Evolutionary conservation across 1,140 invertebrate species (phyloP).

Genomic region (Cydia strobilella): DNA sequence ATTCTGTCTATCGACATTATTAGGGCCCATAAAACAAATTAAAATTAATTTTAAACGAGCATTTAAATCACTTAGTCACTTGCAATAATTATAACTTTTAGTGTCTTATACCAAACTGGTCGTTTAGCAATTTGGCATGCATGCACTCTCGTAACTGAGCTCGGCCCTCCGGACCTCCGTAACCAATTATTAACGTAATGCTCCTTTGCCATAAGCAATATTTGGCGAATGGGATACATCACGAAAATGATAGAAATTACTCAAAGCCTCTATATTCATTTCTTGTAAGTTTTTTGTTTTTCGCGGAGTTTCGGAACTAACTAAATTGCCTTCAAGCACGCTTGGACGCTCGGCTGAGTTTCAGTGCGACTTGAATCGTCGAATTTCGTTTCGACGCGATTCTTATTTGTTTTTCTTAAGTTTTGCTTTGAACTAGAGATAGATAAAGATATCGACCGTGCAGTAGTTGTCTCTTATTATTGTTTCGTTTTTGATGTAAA

Average conservation of each 20-base stretch:
- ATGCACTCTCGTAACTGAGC: conserved; percentile 51
- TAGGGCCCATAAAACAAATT: not conserved
- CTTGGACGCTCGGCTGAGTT: conserved; percentile 33
- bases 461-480: not conserved
- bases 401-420: not conserved
- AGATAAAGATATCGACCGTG: no score
- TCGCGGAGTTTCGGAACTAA: conserved; percentile 40
- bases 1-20: conserved; percentile 3
- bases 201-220: conserved; percentile 53
- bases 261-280: conserved; percentile 40
- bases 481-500: no score
- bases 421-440: not conserved
- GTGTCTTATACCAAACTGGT: conserved; percentile 47
- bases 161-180: conserved; percentile 51
- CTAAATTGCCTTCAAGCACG: conserved; percentile 45
- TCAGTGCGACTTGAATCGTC: not conserved
- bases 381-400: not conserved
- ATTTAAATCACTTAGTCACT: conserved; percentile 31
- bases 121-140: conserved; percentile 62
- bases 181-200: conserved; percentile 66
- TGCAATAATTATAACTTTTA: conserved; percentile 51
- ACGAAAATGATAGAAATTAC: conserved; percentile 67
- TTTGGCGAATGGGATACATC: conserved; percentile 64
- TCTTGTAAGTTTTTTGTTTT: conserved; percentile 31
- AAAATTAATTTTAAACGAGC: not conserved